These are phyloP conservation scores for Poecilobothrus nobilitatus DNA, from an alignment of 2,888 invertebrate genomes.

Conservation along the genomic window DNA sequence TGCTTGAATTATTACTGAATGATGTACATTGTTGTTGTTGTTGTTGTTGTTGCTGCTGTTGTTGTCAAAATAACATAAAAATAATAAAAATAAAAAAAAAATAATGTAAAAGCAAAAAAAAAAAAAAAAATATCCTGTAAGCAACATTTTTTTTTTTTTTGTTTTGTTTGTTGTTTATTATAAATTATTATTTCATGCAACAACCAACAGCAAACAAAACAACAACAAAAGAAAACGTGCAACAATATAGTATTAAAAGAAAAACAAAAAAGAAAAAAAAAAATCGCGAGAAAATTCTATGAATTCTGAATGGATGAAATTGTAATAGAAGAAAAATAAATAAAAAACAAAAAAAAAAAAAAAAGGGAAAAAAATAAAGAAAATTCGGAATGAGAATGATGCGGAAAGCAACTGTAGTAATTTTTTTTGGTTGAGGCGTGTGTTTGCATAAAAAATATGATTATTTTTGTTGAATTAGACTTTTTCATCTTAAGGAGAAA, in stretches of 20 bases:
- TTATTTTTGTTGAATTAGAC: constrained; percentile 4
- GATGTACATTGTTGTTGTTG: neutral
- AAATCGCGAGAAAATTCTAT: neutral
- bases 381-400: neutral
- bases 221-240: too few species aligned
- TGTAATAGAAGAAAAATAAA: neutral
- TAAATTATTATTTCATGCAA: constrained; percentile 5
- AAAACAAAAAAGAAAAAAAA: neutral
- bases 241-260: too few species aligned
- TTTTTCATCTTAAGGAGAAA: neutral
- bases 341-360: neutral
- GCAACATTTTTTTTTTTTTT: too few species aligned
- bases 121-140: too few species aligned
- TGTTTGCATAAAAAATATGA: constrained; percentile 4
- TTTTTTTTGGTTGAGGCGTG: neutral
- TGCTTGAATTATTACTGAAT: neutral
- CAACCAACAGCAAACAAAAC: too few species aligned
- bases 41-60: neutral
- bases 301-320: neutral
- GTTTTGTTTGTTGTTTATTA: neutral
- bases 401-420: neutral
- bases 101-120: too few species aligned
- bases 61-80: too few species aligned
- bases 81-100: too few species aligned
- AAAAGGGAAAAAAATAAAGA: neutral